Conservation (phyloP, 2,797 vertebrate species). For the Chaetodon trifasciatus region DNA sequence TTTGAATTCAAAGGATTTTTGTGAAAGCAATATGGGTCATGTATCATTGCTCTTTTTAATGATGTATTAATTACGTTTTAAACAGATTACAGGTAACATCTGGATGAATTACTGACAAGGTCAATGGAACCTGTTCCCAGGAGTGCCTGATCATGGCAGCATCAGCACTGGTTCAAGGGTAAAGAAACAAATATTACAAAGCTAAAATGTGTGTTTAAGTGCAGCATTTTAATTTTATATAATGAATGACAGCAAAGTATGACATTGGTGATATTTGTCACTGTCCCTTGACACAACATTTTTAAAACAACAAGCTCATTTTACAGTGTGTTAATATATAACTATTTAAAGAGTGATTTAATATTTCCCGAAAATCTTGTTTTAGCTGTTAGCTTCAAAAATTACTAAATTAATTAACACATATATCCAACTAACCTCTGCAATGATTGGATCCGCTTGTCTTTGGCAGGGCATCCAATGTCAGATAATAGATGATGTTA, state of each 20-base stretch:
- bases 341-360: background rate
- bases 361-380: background rate
- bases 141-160: background rate
- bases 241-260: background rate
- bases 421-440: too few relatives aligned
- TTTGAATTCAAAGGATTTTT: slow-evolving; percentile 25
- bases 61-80: background rate
- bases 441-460: too few relatives aligned
- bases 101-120: background rate
- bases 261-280: background rate
- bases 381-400: background rate
- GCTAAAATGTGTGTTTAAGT: background rate
- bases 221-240: background rate
- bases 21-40: background rate
- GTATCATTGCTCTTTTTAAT: slow-evolving; percentile 3
- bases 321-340: background rate
- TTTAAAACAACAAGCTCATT: background rate
- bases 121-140: background rate
- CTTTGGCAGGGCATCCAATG: too few relatives aligned
- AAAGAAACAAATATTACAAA: background rate
- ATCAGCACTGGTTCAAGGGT: too few relatives aligned
- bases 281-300: background rate
- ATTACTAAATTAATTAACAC: background rate
- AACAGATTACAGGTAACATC: background rate
- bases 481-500: too few relatives aligned